phyloP scores from a whole-genome alignment of 1,140 invertebrate species.

The Bicyclus anynana region DNA sequence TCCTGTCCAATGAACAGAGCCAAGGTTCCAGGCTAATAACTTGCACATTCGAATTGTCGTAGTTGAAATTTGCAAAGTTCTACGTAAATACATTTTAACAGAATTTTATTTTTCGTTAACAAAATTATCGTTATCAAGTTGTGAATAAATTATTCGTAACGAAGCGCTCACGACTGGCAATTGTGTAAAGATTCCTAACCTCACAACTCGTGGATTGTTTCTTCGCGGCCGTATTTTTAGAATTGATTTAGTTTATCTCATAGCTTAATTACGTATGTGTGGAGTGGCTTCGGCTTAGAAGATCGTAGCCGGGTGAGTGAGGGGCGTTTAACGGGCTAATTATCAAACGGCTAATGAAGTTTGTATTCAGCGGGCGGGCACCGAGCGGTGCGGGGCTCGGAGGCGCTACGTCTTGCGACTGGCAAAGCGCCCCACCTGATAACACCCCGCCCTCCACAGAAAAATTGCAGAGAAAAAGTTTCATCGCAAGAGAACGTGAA shows the following conservation, averaged over 20 bases:
- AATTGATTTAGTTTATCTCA: constrained; percentile 25
- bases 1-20: no score
- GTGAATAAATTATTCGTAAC: no score
- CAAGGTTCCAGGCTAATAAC: no score
- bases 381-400: constrained; percentile 44
- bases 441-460: constrained; percentile 70
- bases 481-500: constrained; percentile 76
- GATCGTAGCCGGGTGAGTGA: constrained; percentile 60
- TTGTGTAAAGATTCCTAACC: not conserved
- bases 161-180: no score
- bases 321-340: constrained; percentile 77
- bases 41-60: no score
- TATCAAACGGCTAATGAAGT: constrained; percentile 78
- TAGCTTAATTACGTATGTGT: constrained; percentile 25
- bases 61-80: no score
- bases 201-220: not conserved
- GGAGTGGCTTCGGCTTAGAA: constrained; percentile 48
- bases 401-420: constrained; percentile 70
- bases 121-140: no score
- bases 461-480: constrained; percentile 78
- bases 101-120: no score
- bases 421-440: constrained; percentile 71
- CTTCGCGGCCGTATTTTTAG: constrained; percentile 5
- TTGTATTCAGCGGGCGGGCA: constrained; percentile 72
- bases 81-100: no score